Evolutionary conservation across 2,797 vertebrate species (phyloP).

Genomic region (Myotis myotis): DNA sequence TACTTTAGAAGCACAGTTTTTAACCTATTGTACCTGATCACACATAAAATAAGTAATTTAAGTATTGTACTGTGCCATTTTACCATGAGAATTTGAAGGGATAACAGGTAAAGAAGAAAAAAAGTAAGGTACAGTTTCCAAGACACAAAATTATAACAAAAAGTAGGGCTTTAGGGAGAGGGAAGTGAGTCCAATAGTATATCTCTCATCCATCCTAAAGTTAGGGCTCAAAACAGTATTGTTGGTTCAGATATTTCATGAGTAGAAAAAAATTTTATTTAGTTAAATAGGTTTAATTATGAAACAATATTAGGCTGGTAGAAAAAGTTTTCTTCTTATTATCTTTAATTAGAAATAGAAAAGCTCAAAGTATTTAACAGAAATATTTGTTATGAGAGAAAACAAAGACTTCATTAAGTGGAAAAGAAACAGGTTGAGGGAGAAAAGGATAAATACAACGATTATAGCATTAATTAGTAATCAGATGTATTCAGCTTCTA

Average conservation of each 20-base stretch:
- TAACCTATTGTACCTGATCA: neutral
- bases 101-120: neutral
- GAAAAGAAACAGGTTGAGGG: slow-evolving; percentile 41
- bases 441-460: neutral
- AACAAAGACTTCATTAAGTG: slow-evolving; percentile 62
- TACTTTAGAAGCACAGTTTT: neutral
- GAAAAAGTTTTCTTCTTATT: slow-evolving; percentile 41
- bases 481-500: neutral
- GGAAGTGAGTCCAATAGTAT: neutral
- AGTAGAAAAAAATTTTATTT: neutral
- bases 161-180: neutral
- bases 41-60: neutral
- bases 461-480: slow-evolving; percentile 41
- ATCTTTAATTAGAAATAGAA: slow-evolving; percentile 49
- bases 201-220: neutral
- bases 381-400: slow-evolving; percentile 58
- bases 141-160: neutral
- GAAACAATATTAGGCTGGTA: slow-evolving; percentile 26
- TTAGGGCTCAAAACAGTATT: neutral
- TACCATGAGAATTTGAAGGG: neutral
- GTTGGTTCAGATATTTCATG: neutral
- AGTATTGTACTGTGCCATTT: neutral
- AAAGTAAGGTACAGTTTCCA: neutral
- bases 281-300: slow-evolving; percentile 47
- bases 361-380: slow-evolving; percentile 43